Conservation (phyloP, 1,140 invertebrate genomes). For the Lordiphosa collinella region DNA sequence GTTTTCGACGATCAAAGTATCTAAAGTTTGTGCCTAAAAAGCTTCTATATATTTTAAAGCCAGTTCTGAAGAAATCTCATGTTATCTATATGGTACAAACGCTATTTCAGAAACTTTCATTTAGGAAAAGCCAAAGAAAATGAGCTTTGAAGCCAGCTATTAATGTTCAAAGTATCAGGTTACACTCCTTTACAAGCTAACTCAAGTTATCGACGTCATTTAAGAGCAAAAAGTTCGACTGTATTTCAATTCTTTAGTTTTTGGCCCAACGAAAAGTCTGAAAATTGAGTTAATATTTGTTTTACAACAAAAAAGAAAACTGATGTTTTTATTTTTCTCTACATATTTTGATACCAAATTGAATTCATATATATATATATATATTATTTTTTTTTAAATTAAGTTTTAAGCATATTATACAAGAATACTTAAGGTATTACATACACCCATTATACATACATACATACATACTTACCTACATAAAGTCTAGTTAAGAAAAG, state of each 20-base stretch:
- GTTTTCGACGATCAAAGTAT: no score
- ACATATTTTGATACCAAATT: constrained; percentile 66
- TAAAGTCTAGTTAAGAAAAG: neutral
- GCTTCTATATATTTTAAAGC: no score
- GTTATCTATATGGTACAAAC: no score
- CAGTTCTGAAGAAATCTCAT: no score
- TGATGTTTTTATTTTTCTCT: neutral
- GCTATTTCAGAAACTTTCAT: no score
- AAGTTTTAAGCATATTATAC: neutral
- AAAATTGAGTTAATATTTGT: constrained; percentile 31
- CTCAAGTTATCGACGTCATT: no score
- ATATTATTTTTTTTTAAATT: neutral
- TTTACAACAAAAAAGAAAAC: no score
- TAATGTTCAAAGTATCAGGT: no score
- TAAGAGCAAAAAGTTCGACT: neutral
- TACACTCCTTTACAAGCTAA: no score
- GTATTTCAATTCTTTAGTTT: constrained; percentile 17
- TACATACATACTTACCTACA: neutral
- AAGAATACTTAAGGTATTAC: constrained; percentile 13
- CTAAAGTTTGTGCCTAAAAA: no score
- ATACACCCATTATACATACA: constrained; percentile 15
- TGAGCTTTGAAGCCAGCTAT: no score
- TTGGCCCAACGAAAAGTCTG: constrained; percentile 45
- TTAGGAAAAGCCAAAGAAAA: no score
- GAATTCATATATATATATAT: constrained; percentile 7